Percentiles rank a stretch among this genome's conserved stretches.
Evolutionary conservation across 2,797 vertebrate genomes (phyloP).

Genomic region (Cyprinella venusta): DNA sequence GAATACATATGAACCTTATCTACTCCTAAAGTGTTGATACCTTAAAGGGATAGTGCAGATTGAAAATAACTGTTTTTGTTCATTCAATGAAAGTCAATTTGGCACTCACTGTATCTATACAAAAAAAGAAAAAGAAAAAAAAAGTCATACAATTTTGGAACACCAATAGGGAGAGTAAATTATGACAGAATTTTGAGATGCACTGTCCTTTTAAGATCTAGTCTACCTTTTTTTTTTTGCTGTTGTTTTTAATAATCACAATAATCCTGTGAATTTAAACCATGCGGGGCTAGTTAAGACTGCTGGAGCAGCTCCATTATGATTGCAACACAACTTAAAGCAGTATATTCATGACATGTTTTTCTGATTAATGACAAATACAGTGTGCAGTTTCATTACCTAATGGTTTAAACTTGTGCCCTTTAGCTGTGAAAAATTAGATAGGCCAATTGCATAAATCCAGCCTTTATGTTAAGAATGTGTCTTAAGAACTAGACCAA

Average conservation of each 20-base stretch:
- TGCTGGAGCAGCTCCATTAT: background rate
- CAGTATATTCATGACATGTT: background rate
- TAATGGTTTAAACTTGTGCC: background rate
- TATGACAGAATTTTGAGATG: background rate
- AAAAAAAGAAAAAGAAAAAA: too few relatives aligned
- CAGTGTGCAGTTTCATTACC: background rate
- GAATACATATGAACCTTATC: background rate
- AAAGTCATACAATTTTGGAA: background rate
- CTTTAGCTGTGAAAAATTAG: background rate
- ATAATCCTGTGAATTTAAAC: background rate
- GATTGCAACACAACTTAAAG: constrained; percentile 7
- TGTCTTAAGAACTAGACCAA: background rate
- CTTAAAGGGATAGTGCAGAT: background rate
- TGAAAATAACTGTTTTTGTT: background rate
- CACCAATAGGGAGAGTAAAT: background rate
- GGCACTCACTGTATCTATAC: too few relatives aligned
- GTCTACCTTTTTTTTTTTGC: background rate
- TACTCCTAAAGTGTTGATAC: background rate
- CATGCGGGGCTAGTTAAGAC: background rate
- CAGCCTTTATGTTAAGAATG: background rate
- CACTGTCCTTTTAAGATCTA: background rate
- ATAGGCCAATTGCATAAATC: background rate
- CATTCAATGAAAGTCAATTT: background rate
- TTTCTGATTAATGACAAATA: background rate
- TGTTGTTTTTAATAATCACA: too few relatives aligned